phyloP scores from a whole-genome alignment of 2,888 invertebrate species.

The Beris chalybata region DNA sequence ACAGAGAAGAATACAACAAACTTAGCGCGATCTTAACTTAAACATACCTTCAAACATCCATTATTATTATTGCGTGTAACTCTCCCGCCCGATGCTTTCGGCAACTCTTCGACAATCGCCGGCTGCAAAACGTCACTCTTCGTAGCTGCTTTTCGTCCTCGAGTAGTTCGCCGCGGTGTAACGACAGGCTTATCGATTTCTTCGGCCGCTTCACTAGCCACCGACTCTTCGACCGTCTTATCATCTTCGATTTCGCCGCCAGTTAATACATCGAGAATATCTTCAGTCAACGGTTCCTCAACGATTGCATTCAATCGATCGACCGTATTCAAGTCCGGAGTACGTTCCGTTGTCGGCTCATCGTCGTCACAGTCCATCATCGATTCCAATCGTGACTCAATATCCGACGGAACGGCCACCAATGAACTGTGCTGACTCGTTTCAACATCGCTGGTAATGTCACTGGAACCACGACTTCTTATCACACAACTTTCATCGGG shows the following conservation, averaged over 20 bases:
- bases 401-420: constrained; percentile 55
- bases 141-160: background rate
- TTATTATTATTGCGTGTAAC: constrained; percentile 39
- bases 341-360: constrained; percentile 41
- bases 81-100: constrained; percentile 26
- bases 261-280: constrained; percentile 52
- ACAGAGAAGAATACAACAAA: background rate
- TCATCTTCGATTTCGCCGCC: constrained; percentile 39
- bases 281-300: constrained; percentile 49
- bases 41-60: constrained; percentile 34
- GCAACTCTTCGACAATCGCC: background rate
- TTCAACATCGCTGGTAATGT: constrained; percentile 55
- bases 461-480: constrained; percentile 55
- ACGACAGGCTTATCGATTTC: constrained; percentile 12
- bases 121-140: background rate
- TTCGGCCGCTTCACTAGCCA: background rate
- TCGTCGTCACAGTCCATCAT: constrained; percentile 50
- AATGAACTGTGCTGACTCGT: constrained; percentile 56
- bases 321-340: constrained; percentile 20
- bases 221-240: background rate
- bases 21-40: background rate
- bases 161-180: constrained; percentile 6
- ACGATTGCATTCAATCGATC: constrained; percentile 32
- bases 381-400: constrained; percentile 54
- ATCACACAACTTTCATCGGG: constrained; percentile 55